Conservation (phyloP, 1,140 invertebrate genomes). For the Drosophila seguyi region DNA sequence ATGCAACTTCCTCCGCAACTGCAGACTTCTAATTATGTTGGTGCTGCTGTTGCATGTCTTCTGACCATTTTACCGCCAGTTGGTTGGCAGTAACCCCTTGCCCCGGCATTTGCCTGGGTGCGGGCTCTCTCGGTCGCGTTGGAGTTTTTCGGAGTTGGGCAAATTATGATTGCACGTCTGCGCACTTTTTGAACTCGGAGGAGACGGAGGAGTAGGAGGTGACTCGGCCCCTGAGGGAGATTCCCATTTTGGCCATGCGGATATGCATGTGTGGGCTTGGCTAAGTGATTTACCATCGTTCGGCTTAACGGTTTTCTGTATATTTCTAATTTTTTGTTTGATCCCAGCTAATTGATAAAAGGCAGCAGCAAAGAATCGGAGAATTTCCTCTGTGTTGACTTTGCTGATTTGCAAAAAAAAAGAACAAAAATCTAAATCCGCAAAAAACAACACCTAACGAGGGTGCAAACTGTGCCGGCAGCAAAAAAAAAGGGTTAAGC, state of each 20-base stretch:
- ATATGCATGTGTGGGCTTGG: slow-evolving; percentile 58
- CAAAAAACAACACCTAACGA: slow-evolving; percentile 23
- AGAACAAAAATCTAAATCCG: slow-evolving; percentile 19
- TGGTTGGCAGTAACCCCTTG: background rate
- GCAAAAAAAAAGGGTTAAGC: slow-evolving; percentile 52
- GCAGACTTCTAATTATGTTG: slow-evolving; percentile 72
- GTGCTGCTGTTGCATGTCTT: slow-evolving; percentile 64
- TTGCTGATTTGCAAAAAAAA: slow-evolving; percentile 58
- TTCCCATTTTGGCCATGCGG: slow-evolving; percentile 38
- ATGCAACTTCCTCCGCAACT: slow-evolving; percentile 70
- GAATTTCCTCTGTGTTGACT: slow-evolving; percentile 64
- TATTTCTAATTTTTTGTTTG: slow-evolving; percentile 29
- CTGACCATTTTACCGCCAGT: slow-evolving; percentile 51
- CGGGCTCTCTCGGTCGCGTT: slow-evolving; percentile 52
- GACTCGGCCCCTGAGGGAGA: slow-evolving; percentile 23
- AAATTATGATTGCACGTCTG: slow-evolving; percentile 70
- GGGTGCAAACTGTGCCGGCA: slow-evolving; percentile 30
- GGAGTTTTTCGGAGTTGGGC: slow-evolving; percentile 31
- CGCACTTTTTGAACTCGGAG: slow-evolving; percentile 56
- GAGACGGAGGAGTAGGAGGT: background rate
- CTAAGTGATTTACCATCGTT: slow-evolving; percentile 62
- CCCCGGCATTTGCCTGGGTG: slow-evolving; percentile 45
- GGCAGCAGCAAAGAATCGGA: background rate
- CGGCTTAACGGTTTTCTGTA: slow-evolving; percentile 65
- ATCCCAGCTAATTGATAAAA: slow-evolving; percentile 64